Percentiles rank a stretch among this genome's conserved stretches.
phyloP scores from a whole-genome alignment of 2,888 invertebrate species.

The Andrena flavipes region DNA sequence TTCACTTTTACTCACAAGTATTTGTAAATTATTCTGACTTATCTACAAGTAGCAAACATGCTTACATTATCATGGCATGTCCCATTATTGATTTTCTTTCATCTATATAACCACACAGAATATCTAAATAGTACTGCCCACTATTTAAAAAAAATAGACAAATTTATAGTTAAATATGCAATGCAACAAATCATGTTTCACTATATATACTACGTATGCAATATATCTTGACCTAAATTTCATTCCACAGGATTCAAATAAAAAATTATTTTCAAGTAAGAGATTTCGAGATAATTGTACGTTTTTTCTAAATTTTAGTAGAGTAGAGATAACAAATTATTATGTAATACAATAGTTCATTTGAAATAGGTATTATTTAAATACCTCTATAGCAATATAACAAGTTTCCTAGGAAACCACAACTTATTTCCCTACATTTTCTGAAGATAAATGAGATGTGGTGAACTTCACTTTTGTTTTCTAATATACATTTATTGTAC shows the following conservation, averaged over 20 bases:
- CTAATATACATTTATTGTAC: slow-evolving; percentile 6
- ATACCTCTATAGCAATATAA: slow-evolving; percentile 13
- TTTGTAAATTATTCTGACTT: slow-evolving; percentile 51
- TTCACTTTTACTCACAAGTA: slow-evolving; percentile 53
- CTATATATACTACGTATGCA: background rate
- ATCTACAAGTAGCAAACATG: slow-evolving; percentile 80
- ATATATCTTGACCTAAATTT: background rate
- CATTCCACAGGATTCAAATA: slow-evolving; percentile 8
- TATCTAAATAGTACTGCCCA: slow-evolving; percentile 23
- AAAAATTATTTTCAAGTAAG: slow-evolving; percentile 3
- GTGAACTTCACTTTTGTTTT: slow-evolving; percentile 26
- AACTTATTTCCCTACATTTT: slow-evolving; percentile 28
- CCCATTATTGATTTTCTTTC: slow-evolving; percentile 79
- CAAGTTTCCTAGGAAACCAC: slow-evolving; percentile 67
- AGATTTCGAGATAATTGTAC: background rate
- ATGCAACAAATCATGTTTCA: background rate
- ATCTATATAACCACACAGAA: slow-evolving; percentile 65
- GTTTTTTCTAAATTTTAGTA: background rate
- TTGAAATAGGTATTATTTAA: background rate
- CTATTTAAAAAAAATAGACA: slow-evolving; percentile 3
- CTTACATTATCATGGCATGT: slow-evolving; percentile 72
- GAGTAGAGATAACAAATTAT: background rate
- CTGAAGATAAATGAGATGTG: slow-evolving; percentile 10
- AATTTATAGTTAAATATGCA: slow-evolving; percentile 14
- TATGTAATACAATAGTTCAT: slow-evolving; percentile 6